phyloP scores from a whole-genome alignment of 1,140 invertebrate genomes.

The Scylla paramamosain region DNA sequence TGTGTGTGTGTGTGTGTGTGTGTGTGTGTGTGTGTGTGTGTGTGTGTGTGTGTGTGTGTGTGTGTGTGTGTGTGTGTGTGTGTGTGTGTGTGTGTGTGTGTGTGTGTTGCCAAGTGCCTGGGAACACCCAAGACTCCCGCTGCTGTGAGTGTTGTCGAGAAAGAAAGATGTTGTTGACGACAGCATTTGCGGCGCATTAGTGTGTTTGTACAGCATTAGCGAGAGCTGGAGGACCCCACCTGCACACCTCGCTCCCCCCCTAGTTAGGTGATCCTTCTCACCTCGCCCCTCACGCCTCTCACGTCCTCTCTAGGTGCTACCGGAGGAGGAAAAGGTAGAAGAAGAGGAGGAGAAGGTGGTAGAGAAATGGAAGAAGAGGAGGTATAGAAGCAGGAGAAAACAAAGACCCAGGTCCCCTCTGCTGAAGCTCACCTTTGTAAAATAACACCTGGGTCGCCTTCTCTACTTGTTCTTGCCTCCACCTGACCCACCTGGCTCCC shows the following conservation, averaged over 20 bases:
- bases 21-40: slow-evolving; percentile 31
- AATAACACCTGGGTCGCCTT: background rate
- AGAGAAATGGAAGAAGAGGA: background rate
- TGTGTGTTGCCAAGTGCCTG: slow-evolving; percentile 34
- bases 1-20: slow-evolving; percentile 35
- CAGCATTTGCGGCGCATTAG: slow-evolving; percentile 25
- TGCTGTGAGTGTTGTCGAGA: slow-evolving; percentile 21
- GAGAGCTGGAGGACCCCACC: background rate
- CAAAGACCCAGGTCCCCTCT: background rate
- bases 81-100: slow-evolving; percentile 51
- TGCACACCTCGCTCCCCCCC: background rate
- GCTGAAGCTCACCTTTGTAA: background rate
- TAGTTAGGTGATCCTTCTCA: background rate
- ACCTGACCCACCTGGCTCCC: background rate
- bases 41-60: slow-evolving; percentile 31
- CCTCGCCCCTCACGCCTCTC: background rate
- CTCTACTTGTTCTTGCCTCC: background rate
- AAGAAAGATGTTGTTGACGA: slow-evolving; percentile 38
- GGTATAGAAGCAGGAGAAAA: background rate
- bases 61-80: slow-evolving; percentile 49
- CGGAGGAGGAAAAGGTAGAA: background rate
- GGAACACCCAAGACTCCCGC: background rate
- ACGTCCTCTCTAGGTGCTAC: background rate
- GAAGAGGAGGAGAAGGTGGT: background rate
- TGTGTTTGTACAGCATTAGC: background rate